Conservation (phyloP, 2,797 vertebrate genomes). For the Lacerta agilis region DNA sequence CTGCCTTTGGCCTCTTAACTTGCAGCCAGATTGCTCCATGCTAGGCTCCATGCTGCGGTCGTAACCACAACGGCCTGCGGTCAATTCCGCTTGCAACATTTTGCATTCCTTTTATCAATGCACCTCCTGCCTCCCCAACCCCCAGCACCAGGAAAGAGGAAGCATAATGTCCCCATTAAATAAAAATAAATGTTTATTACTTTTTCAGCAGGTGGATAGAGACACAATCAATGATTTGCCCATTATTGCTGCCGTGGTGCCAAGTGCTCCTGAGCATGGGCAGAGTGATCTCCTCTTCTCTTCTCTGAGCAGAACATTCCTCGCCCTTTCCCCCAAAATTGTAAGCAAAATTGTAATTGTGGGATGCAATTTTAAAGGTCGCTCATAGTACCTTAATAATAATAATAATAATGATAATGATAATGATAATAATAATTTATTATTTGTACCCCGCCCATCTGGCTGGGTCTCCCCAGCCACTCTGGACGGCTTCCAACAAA, state of each 20-base stretch:
- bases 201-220: background rate
- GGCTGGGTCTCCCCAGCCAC: too few relatives aligned
- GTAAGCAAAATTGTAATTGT: background rate
- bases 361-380: background rate
- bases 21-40: too few relatives aligned
- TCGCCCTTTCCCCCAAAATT: background rate
- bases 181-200: background rate
- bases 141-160: background rate
- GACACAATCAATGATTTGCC: background rate
- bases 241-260: background rate
- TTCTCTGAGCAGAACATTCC: background rate
- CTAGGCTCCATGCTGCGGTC: background rate
- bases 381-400: background rate
- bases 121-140: background rate
- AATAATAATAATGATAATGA: too few relatives aligned
- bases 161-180: too few relatives aligned
- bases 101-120: too few relatives aligned
- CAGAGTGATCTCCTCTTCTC: background rate
- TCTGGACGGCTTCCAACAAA: too few relatives aligned
- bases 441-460: too few relatives aligned
- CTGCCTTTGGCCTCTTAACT: too few relatives aligned
- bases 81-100: background rate
- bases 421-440: too few relatives aligned
- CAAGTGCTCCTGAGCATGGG: background rate
- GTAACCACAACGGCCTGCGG: background rate